Base-by-base conservation (phyloP, 2,797 vertebrate genomes). In the Thripadectes ignobilis region DNA sequence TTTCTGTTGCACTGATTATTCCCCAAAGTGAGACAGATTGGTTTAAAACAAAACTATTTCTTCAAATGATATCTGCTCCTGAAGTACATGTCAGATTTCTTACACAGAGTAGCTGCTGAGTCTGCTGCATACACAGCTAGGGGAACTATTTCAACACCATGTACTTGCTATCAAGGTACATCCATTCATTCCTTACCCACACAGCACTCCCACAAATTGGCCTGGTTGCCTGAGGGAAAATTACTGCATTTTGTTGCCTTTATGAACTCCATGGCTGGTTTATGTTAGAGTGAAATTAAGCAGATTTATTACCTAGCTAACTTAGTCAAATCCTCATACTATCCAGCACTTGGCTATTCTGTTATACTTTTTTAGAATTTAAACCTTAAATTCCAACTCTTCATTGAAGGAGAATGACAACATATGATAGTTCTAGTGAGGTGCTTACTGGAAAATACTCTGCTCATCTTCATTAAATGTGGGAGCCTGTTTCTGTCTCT, bases 191-290 rank as follows among this genome's bases (percentile, higher is more conserved):
- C 54, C 90, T 86, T 83, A 51, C 68, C 41, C 52, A 91, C 34
- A 88, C 6, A 66, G 26, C 41, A 43, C 26, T 58, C 66, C 57
- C 81, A 77, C 72, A 91, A 93, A 82, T 9, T 72, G 45, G 18
- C 43, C 87, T 92, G 15, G 66, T 45, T 85, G 41, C 68, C 82
- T 88, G 48, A 51, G 76, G 67, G 45, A 91, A 88, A 95, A 92
- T 76, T 54, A 75, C 52, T 82, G 59, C 26, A 7, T 92, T 96
- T 93, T 68, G 18, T 67, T 83, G 76, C 71, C 86, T 91, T 85
- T 85, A 78, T 78, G 68, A 68, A 75, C 12, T 27, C 49, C 58
- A 59, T 85, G 38, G 57, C 12, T 80, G 49, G 30, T 23, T 88
- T 90, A n/a, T 14, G 38, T 84, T 74, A 36, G 11, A 87, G 26